These are phyloP conservation scores for Blera fallax DNA, from an alignment of 2,888 invertebrate species.

Conservation along the genomic window DNA sequence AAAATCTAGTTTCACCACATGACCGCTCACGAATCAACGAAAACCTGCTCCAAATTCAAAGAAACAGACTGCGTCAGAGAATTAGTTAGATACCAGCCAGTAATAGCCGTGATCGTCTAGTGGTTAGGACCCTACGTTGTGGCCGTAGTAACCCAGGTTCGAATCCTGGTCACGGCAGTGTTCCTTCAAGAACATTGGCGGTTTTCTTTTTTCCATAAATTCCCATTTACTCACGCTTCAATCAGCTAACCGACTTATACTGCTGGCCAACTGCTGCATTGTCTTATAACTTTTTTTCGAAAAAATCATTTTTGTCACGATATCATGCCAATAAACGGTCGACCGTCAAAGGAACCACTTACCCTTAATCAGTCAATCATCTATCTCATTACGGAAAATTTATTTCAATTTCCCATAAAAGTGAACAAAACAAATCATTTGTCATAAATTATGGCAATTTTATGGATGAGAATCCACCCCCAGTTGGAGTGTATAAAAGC, in stretches of 20 bases:
- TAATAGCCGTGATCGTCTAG: slow-evolving; percentile 80
- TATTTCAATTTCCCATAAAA: slow-evolving; percentile 39
- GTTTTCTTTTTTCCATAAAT: slow-evolving; percentile 9
- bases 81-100: background rate
- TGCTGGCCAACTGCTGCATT: background rate
- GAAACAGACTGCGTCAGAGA: slow-evolving; percentile 9
- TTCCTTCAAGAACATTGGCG: background rate
- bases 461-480: background rate
- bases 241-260: background rate
- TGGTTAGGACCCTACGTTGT: slow-evolving; percentile 82
- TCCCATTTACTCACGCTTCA: background rate
- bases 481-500: slow-evolving; percentile 28
- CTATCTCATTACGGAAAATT: slow-evolving; percentile 43
- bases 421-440: background rate
- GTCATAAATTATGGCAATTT: slow-evolving; percentile 45
- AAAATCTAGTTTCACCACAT: slow-evolving; percentile 40
- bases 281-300: background rate
- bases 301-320: background rate
- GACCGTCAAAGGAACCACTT: background rate
- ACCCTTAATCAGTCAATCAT: slow-evolving; percentile 20
- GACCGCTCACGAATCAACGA: slow-evolving; percentile 2
- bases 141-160: slow-evolving; percentile 82
- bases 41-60: slow-evolving; percentile 55
- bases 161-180: slow-evolving; percentile 79
- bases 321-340: slow-evolving; percentile 5